Conservation (phyloP, 1,140 invertebrate genomes). For the Papilio aristodemus region DNA sequence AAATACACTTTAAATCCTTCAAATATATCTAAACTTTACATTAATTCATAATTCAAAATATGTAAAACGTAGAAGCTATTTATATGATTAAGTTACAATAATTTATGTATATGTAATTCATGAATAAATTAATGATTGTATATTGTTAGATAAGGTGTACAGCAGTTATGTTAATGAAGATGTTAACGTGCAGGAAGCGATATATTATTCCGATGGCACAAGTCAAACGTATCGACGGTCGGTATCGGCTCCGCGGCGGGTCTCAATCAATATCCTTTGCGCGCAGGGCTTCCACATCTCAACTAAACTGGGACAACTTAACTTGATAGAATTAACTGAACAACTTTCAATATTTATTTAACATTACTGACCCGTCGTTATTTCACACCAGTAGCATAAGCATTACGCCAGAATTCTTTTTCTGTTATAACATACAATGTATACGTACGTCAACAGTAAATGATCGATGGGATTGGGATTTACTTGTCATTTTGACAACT, state of each 20-base stretch:
- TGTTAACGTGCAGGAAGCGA: conserved; percentile 15
- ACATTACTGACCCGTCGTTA: neutral
- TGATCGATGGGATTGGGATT: too few species aligned
- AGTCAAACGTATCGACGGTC: conserved; percentile 9
- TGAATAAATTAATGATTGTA: conserved; percentile 12
- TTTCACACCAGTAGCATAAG: too few species aligned
- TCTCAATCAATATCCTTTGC: conserved; percentile 30
- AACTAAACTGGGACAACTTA: neutral
- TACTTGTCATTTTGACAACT: too few species aligned
- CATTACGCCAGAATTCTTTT: neutral
- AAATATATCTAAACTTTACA: too few species aligned
- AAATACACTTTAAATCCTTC: too few species aligned
- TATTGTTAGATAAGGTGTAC: conserved; percentile 18
- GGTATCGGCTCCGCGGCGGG: conserved; percentile 11
- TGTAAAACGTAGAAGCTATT: too few species aligned
- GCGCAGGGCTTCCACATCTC: conserved; percentile 15
- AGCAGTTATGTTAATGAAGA: conserved; percentile 23
- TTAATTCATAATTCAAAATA: too few species aligned
- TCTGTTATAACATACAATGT: too few species aligned
- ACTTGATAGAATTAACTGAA: neutral
- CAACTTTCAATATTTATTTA: neutral
- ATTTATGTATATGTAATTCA: conserved; percentile 16
- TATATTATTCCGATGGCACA: conserved; percentile 31
- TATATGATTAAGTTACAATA: conserved; percentile 4
- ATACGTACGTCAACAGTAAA: too few species aligned